Conservation (phyloP, 2,113 vertebrate species). For the Semnornis frantzii region DNA sequence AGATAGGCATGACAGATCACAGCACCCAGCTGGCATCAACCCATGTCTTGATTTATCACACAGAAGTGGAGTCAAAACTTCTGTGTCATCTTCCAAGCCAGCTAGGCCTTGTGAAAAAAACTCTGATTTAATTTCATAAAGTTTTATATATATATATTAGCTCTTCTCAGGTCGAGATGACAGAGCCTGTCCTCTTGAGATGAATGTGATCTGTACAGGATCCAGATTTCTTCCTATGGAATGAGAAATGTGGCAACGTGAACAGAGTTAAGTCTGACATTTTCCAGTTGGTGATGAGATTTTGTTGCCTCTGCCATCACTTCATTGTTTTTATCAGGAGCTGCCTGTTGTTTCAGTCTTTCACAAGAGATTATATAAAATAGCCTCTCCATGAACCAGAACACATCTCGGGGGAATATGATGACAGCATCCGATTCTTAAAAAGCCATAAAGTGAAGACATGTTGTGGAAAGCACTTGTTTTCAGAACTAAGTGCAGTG, state of each 20-base stretch:
- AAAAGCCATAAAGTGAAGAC: slow-evolving; percentile 44
- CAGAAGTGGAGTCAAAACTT: background rate
- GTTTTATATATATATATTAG: background rate
- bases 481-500: slow-evolving; percentile 21
- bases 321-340: background rate
- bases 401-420: slow-evolving; percentile 39
- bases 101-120: background rate
- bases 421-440: slow-evolving; percentile 60
- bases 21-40: background rate
- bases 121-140: background rate
- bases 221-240: background rate
- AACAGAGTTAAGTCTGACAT: background rate
- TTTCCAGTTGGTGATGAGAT: background rate
- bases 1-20: background rate
- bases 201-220: background rate
- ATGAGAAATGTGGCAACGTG: fast-evolving
- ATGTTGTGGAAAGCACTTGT: background rate
- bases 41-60: background rate
- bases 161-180: background rate
- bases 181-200: background rate
- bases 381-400: slow-evolving; percentile 48
- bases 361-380: slow-evolving; percentile 49
- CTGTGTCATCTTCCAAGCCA: background rate
- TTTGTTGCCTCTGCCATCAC: background rate
- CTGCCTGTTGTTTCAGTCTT: slow-evolving; percentile 52